Percentiles rank a stretch among this genome's conserved stretches.
These are phyloP conservation scores for Myocastor coypus DNA, from an alignment of 2,113 vertebrate species.

Conservation along the genomic window DNA sequence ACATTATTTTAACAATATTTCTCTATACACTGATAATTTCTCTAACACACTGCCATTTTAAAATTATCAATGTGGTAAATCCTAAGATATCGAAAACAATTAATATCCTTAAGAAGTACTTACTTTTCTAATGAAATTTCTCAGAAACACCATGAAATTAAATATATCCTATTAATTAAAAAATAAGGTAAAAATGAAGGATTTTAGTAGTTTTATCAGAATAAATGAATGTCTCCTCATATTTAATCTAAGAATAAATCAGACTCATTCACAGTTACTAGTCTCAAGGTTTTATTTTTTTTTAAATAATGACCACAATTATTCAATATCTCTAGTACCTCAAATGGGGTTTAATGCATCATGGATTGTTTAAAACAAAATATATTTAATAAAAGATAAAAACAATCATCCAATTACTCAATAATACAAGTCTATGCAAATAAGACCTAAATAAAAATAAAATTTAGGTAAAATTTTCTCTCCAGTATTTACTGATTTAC, in stretches of 20 bases:
- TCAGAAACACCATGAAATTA: constrained; percentile 28
- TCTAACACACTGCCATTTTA: neutral
- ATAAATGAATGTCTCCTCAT: neutral
- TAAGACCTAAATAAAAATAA: neutral
- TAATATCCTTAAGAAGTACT: neutral
- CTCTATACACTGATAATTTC: constrained; percentile 12
- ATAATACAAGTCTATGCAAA: neutral
- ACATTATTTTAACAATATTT: neutral
- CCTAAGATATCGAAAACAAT: neutral
- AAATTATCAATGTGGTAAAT: constrained; percentile 19
- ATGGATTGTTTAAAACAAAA: neutral
- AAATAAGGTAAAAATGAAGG: neutral
- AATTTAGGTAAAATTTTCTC: neutral
- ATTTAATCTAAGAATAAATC: neutral
- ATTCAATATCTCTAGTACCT: neutral
- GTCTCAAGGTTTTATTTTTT: constrained; percentile 29
- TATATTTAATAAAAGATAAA: neutral
- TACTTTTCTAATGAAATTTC: neutral
- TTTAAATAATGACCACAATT: neutral
- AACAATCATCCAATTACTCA: neutral
- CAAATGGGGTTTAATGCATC: neutral
- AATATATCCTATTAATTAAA: constrained; percentile 24
- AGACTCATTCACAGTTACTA: constrained; percentile 12
- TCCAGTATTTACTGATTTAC: neutral
- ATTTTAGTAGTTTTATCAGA: neutral